phyloP scores from a whole-genome alignment of 2,113 vertebrate species.

The Pluvianellus socialis region DNA sequence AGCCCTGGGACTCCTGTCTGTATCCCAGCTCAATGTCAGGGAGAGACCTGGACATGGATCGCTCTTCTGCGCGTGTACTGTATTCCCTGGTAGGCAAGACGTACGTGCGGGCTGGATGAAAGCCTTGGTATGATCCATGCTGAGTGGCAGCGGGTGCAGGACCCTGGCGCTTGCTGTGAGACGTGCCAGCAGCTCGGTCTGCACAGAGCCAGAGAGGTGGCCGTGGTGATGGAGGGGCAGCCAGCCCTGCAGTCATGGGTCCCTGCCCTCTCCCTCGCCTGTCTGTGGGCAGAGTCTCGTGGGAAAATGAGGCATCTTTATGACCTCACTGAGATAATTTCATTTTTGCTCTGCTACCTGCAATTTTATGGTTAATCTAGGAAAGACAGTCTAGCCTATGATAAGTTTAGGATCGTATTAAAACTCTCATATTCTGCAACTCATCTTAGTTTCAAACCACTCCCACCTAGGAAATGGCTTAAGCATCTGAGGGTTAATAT shows the following conservation, averaged over 20 bases:
- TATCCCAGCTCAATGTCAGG: neutral
- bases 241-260: neutral
- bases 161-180: neutral
- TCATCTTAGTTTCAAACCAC: neutral
- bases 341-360: neutral
- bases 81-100: fast-evolving
- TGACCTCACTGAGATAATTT: fast-evolving
- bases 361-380: neutral
- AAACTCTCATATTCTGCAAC: neutral
- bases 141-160: fast-evolving
- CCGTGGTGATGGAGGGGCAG: neutral
- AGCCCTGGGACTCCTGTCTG: neutral
- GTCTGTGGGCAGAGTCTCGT: fast-evolving
- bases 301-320: neutral
- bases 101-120: no score
- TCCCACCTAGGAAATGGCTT: neutral
- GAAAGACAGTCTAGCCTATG: neutral
- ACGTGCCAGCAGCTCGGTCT: neutral
- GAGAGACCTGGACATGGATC: neutral
- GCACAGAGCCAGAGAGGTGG: no score
- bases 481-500: neutral
- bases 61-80: fast-evolving
- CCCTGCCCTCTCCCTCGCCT: neutral
- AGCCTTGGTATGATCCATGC: neutral
- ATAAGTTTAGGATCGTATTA: neutral